Evolutionary conservation across 2,888 invertebrate species (phyloP).

Genomic region (Mythimna pallens): DNA sequence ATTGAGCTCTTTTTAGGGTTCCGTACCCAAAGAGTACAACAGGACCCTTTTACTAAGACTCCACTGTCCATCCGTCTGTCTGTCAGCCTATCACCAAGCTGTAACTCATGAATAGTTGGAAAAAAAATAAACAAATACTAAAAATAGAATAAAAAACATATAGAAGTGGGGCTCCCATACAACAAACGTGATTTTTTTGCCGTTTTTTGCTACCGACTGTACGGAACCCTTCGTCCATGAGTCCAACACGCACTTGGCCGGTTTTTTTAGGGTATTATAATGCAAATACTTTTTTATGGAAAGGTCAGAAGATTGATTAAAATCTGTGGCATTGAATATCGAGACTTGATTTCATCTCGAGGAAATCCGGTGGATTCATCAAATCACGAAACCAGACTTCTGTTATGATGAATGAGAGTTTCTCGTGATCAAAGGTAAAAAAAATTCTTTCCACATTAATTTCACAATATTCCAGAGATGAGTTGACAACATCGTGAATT

Average conservation of each 20-base stretch:
- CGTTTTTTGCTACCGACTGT: background rate
- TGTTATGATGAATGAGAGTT: slow-evolving; percentile 24
- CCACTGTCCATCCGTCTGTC: too few relatives aligned
- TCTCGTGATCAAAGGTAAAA: slow-evolving; percentile 16
- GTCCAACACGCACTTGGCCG: too few relatives aligned
- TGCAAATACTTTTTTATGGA: background rate
- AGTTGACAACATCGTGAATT: background rate
- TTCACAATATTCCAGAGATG: slow-evolving; percentile 12
- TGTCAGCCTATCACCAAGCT: too few relatives aligned
- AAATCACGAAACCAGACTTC: slow-evolving; percentile 12
- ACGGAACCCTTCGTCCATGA: too few relatives aligned
- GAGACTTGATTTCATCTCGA: background rate
- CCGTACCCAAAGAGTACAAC: too few relatives aligned
- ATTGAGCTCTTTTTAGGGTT: background rate
- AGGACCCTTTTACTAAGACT: too few relatives aligned
- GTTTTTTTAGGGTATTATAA: background rate
- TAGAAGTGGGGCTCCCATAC: too few relatives aligned
- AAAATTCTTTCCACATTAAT: slow-evolving; percentile 11
- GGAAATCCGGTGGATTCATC: slow-evolving; percentile 21
- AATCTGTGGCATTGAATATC: background rate
- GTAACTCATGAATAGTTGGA: too few relatives aligned
- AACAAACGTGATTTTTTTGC: too few relatives aligned
- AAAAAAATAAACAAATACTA: too few relatives aligned
- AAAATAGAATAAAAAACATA: too few relatives aligned
- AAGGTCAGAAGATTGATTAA: background rate